phyloP scores from a whole-genome alignment of 2,888 invertebrate genomes.

The Metacarcinus magister region DNA sequence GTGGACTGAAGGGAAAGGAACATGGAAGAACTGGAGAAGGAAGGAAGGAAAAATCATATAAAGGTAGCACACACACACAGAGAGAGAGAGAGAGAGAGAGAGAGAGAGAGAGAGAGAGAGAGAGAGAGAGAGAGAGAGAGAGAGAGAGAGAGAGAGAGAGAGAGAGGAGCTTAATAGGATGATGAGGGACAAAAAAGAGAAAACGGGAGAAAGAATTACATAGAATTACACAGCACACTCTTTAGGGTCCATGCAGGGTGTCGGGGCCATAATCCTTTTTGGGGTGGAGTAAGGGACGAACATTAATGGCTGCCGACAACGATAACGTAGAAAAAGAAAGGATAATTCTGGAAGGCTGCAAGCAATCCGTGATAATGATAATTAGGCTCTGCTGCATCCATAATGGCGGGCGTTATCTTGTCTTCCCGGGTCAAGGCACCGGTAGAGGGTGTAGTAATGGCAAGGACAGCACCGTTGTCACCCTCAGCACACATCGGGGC shows the following conservation, averaged over 20 bases:
- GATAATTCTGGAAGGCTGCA: background rate
- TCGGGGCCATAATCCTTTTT: no score
- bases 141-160: no score
- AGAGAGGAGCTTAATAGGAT: no score
- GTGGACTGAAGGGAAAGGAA: background rate
- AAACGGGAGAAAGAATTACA: no score
- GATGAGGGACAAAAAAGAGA: no score
- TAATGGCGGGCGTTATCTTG: constrained; percentile 28
- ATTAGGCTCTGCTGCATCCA: background rate
- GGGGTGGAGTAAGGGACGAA: no score
- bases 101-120: no score
- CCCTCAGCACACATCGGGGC: background rate
- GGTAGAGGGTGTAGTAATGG: background rate
- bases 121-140: no score
- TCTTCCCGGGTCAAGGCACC: background rate
- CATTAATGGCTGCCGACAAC: no score
- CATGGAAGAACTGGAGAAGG: background rate
- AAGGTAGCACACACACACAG: background rate
- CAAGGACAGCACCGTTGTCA: background rate
- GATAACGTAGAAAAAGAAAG: no score
- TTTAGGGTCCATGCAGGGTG: no score
- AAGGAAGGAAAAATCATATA: background rate
- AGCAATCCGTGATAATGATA: constrained; percentile 32
- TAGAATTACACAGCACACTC: no score
- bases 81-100: background rate